Conservation (phyloP, 2,113 vertebrate genomes). For the Aspiorhynchus laticeps region DNA sequence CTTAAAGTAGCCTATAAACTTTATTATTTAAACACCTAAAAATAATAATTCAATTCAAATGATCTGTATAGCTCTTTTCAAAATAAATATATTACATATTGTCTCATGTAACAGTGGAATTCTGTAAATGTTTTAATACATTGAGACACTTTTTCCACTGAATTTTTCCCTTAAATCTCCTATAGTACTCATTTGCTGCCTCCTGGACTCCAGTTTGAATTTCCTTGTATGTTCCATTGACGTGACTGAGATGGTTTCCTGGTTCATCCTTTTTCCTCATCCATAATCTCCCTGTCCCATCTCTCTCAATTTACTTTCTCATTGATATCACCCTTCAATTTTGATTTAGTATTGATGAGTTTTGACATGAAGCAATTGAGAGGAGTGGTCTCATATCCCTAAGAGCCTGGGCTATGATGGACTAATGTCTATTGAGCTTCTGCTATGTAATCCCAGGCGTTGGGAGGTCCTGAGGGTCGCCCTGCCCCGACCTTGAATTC, state of each 20-base stretch:
- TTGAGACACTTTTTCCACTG: no score
- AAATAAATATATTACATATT: no score
- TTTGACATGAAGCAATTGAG: neutral
- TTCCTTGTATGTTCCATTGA: neutral
- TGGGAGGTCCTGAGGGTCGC: neutral
- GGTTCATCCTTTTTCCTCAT: constrained; percentile 9
- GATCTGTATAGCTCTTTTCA: no score
- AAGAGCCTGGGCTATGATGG: neutral
- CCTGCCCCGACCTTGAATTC: constrained; percentile 46
- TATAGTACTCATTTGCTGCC: neutral
- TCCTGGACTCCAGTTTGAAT: neutral
- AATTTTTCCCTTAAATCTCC: no score
- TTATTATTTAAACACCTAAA: no score
- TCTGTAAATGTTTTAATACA: no score
- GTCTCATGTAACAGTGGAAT: no score
- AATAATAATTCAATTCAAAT: no score
- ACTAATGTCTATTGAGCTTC: neutral
- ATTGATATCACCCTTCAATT: constrained; percentile 7
- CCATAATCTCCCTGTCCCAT: neutral
- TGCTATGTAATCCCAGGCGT: neutral
- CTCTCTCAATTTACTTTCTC: neutral
- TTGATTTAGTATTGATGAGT: constrained; percentile 1
- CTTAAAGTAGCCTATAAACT: no score
- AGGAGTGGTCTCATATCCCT: neutral
- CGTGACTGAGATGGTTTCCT: neutral